A percentile compares a stretch with the other conserved stretches of the same genome.
phyloP scores from a whole-genome alignment of 1,140 invertebrate genomes.

The Drosophila bifasciata region DNA sequence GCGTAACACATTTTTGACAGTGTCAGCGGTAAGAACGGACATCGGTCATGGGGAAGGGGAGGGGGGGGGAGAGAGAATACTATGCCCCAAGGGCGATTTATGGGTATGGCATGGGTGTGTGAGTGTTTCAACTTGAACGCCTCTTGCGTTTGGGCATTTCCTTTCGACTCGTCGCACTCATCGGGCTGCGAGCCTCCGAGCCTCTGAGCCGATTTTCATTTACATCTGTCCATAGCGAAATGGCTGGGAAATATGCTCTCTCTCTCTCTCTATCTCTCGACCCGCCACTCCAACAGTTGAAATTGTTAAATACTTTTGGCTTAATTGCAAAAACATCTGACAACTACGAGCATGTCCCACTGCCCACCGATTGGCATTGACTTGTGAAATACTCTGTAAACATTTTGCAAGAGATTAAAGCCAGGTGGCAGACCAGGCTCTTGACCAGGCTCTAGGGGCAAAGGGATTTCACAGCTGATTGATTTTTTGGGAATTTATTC shows the following conservation, averaged over 20 bases:
- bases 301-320: constrained; percentile 54
- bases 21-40: constrained; percentile 47
- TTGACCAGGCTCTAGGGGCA: too few relatives aligned
- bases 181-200: too few relatives aligned
- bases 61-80: too few relatives aligned
- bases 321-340: constrained; percentile 34
- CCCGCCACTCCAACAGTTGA: constrained; percentile 8
- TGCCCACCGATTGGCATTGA: background rate
- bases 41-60: constrained; percentile 4
- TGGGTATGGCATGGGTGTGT: constrained; percentile 2
- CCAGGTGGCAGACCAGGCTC: background rate
- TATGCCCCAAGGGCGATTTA: constrained; percentile 10
- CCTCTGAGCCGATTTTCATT: constrained; percentile 18
- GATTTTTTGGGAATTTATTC: too few relatives aligned
- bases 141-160: constrained; percentile 40
- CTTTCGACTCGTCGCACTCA: constrained; percentile 37
- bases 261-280: background rate
- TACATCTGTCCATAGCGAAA: constrained; percentile 30
- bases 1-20: constrained; percentile 63
- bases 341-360: background rate
- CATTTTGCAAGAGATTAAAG: too few relatives aligned
- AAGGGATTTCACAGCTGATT: too few relatives aligned
- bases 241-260: constrained; percentile 23
- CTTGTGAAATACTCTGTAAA: too few relatives aligned
- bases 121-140: constrained; percentile 56